Evolutionary conservation across 2,888 invertebrate species (phyloP), one percentile per base, ranked within the genome.

Genomic region (Hydrotaea diabolus): DNA sequence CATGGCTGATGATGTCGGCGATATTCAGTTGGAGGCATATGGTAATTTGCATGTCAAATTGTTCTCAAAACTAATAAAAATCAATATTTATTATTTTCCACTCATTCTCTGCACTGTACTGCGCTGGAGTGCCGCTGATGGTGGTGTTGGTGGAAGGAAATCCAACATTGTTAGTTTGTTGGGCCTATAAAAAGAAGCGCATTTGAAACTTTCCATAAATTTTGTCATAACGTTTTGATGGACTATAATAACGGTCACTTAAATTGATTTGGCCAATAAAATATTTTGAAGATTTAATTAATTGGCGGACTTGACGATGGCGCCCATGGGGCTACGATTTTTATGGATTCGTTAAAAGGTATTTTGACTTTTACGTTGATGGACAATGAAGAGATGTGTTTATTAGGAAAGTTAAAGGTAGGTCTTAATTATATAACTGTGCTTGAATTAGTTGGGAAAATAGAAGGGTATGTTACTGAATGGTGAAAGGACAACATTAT

Each of bases 1-100:
- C 17, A 7, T 3, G 43, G 43, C 43, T 15, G 43, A 9, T 49
- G 49, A 4, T 39, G 39, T 49, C 49, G 49, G 31, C 31, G 31
- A 4, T n/a, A n/a, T 49, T 49, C n/a, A 49, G n/a, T 49, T 49
- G n/a, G 49, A 49, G 23, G 11, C 69, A 69, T 39, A 23, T 62
- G 69, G 31, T 64, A 80, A 80, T 80, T 80, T 80, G 71, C 71
- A 76, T 76, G 62, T 76, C 62, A 80, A 76, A 64, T 80, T 76
- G 23, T 75, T 80, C 64, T 72, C 53, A 64, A 64, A 62, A 55
- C 53, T 72, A 80, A 76, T 76, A 80, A 80, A 80, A 72, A 76
- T 76, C 73, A 74, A 79, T 74, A 79, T 79, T 79, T 79, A 79
- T 74, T 79, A 46, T 66, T 74, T 57, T 55, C 43, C 39, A 39